A percentile compares a stretch with the other conserved stretches of the same genome.
Conservation (phyloP, 30 jellyfish, hydroid and myxozoan genomes). For the Aurelia aurita region DNA sequence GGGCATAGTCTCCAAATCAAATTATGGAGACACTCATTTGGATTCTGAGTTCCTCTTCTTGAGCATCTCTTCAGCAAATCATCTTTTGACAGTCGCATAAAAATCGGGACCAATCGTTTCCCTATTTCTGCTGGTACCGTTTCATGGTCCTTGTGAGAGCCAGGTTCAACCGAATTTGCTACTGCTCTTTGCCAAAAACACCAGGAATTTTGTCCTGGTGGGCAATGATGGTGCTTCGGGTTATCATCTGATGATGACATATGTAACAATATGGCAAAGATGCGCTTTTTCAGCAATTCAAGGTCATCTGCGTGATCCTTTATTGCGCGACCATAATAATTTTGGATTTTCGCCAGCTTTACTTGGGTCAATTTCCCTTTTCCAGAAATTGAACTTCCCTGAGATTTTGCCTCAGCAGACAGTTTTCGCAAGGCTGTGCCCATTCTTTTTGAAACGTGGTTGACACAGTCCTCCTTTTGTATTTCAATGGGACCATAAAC, state of each 20-base stretch:
- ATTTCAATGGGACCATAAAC: conserved; percentile 30
- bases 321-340: conserved; percentile 15
- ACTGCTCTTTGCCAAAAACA: neutral
- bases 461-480: conserved; percentile 56
- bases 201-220: conserved; percentile 11
- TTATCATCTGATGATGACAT: too few species aligned
- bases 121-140: neutral
- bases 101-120: neutral
- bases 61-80: neutral
- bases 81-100: conserved; percentile 6
- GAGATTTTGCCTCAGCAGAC: conserved; percentile 9
- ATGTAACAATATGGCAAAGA: neutral
- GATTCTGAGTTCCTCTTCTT: conserved; percentile 7
- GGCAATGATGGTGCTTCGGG: neutral
- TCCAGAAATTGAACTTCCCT: neutral
- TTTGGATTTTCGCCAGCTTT: neutral
- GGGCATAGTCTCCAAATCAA: conserved; percentile 33
- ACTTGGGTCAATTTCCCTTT: neutral
- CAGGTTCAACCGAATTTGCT: neutral
- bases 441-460: conserved; percentile 63
- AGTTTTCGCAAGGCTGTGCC: conserved; percentile 55
- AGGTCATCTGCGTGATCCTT: neutral
- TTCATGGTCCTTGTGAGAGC: neutral
- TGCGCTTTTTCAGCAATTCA: neutral
- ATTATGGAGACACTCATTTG: conserved; percentile 12